Percentiles rank a stretch among this genome's conserved stretches.
These are phyloP conservation scores for Mnemiopsis leidyi DNA, from an alignment of 37 sponge, comb jelly and placozoan genomes.

Conservation along the genomic window DNA sequence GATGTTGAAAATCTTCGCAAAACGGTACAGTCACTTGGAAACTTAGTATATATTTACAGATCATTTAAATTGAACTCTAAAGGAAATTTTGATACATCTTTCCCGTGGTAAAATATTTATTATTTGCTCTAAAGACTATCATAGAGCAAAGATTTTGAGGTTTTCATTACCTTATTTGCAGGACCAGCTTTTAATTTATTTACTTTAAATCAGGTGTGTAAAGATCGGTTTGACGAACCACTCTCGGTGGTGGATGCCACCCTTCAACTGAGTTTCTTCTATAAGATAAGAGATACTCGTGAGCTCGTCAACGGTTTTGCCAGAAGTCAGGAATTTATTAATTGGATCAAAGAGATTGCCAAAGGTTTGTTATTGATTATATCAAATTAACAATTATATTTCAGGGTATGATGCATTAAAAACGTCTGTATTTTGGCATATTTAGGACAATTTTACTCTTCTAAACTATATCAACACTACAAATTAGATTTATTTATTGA, in stretches of 20 bases:
- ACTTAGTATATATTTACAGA: no score
- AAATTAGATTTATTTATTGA: no score
- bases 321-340: conserved; percentile 18
- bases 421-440: background rate
- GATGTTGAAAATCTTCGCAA: background rate
- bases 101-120: no score
- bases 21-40: background rate
- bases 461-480: no score
- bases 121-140: no score
- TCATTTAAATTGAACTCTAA: no score
- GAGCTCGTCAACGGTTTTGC: background rate
- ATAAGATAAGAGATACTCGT: background rate
- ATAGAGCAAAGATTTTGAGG: no score
- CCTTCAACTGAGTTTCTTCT: conserved; percentile 1
- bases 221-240: background rate
- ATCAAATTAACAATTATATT: no score
- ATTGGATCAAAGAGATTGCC: conserved; percentile 41
- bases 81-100: no score
- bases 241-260: background rate
- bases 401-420: background rate
- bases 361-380: background rate
- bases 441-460: no score
- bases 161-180: no score
- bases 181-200: no score
- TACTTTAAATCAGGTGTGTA: conserved; percentile 29